A percentile compares a stretch with the other conserved stretches of the same genome.
These are phyloP conservation scores for Eristalis intricaria DNA, from an alignment of 2,888 invertebrate genomes.

Conservation along the genomic window DNA sequence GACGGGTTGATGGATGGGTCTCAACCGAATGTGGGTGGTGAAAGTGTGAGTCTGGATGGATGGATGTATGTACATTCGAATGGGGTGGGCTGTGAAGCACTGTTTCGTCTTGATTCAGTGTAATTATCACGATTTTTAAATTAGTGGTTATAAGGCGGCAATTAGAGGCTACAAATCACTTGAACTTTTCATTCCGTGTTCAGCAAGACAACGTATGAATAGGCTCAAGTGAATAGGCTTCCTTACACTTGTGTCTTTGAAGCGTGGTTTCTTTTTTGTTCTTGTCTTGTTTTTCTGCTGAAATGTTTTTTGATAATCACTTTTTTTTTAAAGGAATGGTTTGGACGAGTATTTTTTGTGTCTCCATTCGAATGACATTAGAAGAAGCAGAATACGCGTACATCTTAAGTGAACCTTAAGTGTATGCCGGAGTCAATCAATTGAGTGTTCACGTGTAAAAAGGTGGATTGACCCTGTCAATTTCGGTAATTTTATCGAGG, in stretches of 20 bases:
- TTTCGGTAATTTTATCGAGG: too few species aligned
- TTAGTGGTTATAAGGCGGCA: constrained; percentile 33
- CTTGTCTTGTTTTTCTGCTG: background rate
- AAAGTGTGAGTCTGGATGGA: constrained; percentile 37
- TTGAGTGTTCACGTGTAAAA: too few species aligned
- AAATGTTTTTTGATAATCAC: background rate
- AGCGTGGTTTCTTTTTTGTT: background rate
- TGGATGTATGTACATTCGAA: background rate
- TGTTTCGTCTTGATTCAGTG: constrained; percentile 41
- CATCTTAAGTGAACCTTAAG: too few species aligned
- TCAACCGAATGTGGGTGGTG: constrained; percentile 64
- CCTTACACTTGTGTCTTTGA: background rate
- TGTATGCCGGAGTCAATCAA: too few species aligned
- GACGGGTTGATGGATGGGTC: constrained; percentile 60
- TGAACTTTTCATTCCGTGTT: constrained; percentile 11
- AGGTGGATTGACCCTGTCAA: too few species aligned
- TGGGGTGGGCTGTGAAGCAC: constrained; percentile 1
- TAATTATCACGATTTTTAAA: constrained; percentile 60
- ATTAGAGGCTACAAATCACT: constrained; percentile 47
- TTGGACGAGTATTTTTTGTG: too few species aligned
- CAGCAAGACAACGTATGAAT: background rate
- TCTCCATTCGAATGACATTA: too few species aligned
- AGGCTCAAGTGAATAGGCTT: background rate
- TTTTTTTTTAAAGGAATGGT: background rate
- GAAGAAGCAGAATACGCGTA: too few species aligned